phyloP scores from a whole-genome alignment of 2,888 invertebrate species.

The Petrolisthes cinctipes region DNA sequence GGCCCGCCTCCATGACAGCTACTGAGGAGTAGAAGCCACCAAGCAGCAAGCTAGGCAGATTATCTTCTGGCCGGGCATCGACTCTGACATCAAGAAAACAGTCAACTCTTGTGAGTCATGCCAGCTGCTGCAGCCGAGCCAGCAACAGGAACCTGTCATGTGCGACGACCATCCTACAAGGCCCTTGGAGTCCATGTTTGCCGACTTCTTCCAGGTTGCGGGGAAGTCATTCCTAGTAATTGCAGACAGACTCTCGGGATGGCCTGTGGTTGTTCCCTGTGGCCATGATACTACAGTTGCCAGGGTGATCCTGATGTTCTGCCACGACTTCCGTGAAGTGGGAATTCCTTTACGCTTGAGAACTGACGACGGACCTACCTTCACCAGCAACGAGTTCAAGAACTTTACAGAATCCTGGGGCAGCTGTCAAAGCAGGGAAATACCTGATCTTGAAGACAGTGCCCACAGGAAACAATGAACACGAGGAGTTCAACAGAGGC shows the following conservation, averaged over 20 bases:
- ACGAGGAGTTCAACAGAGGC: not conserved
- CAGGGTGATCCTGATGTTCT: constrained; percentile 3
- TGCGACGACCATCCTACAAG: not conserved
- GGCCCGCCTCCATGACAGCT: not conserved
- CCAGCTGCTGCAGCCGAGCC: constrained; percentile 8
- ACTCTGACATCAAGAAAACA: constrained; percentile 4
- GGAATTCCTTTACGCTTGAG: constrained; percentile 1
- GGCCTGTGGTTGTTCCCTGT: constrained; percentile 4
- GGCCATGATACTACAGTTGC: not conserved
- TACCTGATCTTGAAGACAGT: constrained; percentile 17
- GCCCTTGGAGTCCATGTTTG: no score
- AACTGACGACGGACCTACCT: not conserved
- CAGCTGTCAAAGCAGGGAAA: constrained; percentile 19
- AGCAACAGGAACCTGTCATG: constrained; percentile 17
- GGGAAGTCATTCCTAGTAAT: not conserved
- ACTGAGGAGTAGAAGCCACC: not conserved
- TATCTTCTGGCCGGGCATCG: not conserved
- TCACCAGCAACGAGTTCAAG: no score
- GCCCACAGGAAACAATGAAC: constrained; percentile 16
- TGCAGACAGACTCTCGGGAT: constrained; percentile 7
- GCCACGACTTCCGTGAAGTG: not conserved
- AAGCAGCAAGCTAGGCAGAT: not conserved
- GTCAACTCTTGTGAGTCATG: constrained; percentile 10
- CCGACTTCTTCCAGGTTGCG: no score
- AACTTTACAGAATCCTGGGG: constrained; percentile 2